Base-by-base conservation (phyloP, 1,140 invertebrate species). In the Zaprionus taronus region DNA sequence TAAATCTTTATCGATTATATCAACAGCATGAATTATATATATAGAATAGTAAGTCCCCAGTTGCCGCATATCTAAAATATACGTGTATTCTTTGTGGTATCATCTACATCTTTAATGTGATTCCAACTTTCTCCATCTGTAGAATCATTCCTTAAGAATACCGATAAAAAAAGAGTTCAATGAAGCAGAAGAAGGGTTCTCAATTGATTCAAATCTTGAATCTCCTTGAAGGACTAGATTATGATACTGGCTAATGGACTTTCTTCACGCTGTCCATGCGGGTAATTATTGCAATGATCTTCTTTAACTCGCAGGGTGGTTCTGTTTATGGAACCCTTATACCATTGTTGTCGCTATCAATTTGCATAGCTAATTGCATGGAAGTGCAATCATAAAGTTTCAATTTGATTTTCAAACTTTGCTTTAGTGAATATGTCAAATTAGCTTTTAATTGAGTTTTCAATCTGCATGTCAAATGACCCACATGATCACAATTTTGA, bases 381-480 rank as follows among this genome's bases (percentile, higher is more conserved):
- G 70, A 73, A 81, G 38, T 68, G 64, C 57, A 67, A 78, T 73
- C 56, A 64, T 69, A 69, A 73, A 73, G 64, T 64, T 67, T 76
- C 49, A 68, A 56, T 67, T 77, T 69, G 26, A 58, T 56, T 41
- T 31, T 49, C 14, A 53, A 64, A 51, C 72, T 60, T 56, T 49
- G 9, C 71, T 83, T 80, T 75, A 67, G 56, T 73, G 69, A 77
- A 71, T 84, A 71, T 84, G 78, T 87, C 84, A 77, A 84, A 81
- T 87, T 84, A 36, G 81, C 79, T 79, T 89, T 84, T 76, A 83
- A 89, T 84, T 81, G 72, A 89, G 84, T 90, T 77, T 81, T 89
- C 75, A 84, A 90, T 89, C 81, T 89, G 84, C 84, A 89, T 89
- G 75, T 76, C 57, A 81, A 89, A 89, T 89, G 57, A 89, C 84